Evolutionary conservation across 2,888 invertebrate species (phyloP).

Genomic region (Eilema griseolum): DNA sequence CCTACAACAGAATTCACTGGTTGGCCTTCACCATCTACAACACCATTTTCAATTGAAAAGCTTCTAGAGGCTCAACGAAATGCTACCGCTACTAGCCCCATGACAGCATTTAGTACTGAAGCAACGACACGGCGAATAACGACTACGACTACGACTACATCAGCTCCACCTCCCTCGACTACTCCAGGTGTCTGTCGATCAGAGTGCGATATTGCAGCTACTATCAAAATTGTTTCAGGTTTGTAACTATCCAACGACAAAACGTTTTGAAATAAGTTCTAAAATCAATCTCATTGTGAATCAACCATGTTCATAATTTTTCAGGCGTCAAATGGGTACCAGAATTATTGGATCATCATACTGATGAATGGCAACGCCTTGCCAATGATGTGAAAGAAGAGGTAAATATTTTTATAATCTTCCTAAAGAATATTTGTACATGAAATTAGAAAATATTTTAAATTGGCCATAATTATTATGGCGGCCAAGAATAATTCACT

Average conservation of each 20-base stretch:
- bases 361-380: constrained; percentile 94
- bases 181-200: constrained; percentile 92
- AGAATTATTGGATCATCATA: constrained; percentile 94
- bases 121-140: constrained; percentile 84
- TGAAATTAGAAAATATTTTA: no score
- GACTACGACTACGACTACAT: constrained; percentile 89
- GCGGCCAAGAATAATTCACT: not conserved
- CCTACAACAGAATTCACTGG: constrained; percentile 96
- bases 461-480: not conserved
- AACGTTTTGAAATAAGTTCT: not conserved
- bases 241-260: constrained; percentile 15
- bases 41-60: constrained; percentile 94
- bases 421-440: not conserved
- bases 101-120: constrained; percentile 76
- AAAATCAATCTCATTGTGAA: not conserved
- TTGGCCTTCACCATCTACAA: constrained; percentile 96
- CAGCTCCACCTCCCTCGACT: constrained; percentile 90
- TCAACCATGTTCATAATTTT: constrained; percentile 32
- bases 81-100: constrained; percentile 87
- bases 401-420: constrained; percentile 77
- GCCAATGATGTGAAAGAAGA: constrained; percentile 93
- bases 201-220: constrained; percentile 95
- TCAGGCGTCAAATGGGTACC: constrained; percentile 93
- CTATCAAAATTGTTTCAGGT: constrained; percentile 93
- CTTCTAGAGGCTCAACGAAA: constrained; percentile 89